Base-by-base conservation (phyloP, 2,797 vertebrate genomes). In the Antrozous pallidus region DNA sequence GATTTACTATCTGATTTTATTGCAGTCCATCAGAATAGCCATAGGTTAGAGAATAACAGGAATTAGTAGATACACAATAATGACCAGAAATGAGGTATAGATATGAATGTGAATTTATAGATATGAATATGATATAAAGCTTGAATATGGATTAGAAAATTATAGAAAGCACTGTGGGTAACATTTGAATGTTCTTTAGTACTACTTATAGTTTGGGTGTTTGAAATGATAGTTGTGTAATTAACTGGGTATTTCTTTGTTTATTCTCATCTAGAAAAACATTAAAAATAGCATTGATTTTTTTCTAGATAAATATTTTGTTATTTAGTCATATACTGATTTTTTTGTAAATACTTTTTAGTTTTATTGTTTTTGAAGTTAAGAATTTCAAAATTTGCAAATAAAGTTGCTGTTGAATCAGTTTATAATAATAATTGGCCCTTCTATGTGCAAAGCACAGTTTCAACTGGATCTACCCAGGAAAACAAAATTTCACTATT, bases 311-410 rank as follows among this genome's bases (percentile, higher is more conserved):
- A 78, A 86, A 58, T 56, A 77, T 79, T 81, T 93, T 69, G 45
- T 26, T 74, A 38, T 83, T 88, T 78, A 92, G 79, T 74, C 14
- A 4, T 11, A 75, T 74, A 36, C 31, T 93, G 3, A 24, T 92
- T 95, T 79, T 82, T 3, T 86, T 91, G 31, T 88, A 81, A 69
- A 56, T 78, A 36, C 38, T 45, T 95, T 94, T 70, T 67, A 88
- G 45, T 88, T 80, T 77, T n/a, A 24, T 51, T 83, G 61, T 85
- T 80, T 80, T 81, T 70, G 20, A 87, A 63, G 26, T 90, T 91
- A 56, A 33, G 33, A 24, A 40, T 74, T 88, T 22, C 31, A 20
- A n/a, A 90, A 45, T 82, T 90, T 88, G 18, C 79, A 63, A 54
- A 77, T 83, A 67, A 69, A 94, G 65, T 74, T 89, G 26, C 8